Conservation (phyloP, 2,888 invertebrate species). For the Acrocyrtus sp. region DNA sequence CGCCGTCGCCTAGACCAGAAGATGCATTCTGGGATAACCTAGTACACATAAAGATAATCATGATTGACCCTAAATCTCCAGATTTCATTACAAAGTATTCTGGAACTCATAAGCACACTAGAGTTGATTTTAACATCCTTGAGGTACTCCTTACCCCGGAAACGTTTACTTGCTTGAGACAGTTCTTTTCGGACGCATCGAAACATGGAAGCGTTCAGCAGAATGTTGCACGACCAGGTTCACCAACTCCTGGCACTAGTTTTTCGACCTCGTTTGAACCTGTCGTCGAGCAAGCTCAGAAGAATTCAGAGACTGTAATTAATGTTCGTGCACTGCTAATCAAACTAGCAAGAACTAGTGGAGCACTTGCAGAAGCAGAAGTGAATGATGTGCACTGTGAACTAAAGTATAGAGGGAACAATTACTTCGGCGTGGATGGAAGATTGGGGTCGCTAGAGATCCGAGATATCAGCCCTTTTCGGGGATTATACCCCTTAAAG, state of each 20-base stretch:
- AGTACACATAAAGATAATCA: conserved; percentile 76
- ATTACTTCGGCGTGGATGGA: conserved; percentile 60
- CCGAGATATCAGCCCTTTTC: conserved; percentile 55
- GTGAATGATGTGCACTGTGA: conserved; percentile 58
- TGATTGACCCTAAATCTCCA: conserved; percentile 75
- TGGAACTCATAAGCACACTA: conserved; percentile 73
- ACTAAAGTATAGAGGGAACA: conserved; percentile 49
- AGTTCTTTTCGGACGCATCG: conserved; percentile 60
- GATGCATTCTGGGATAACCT: conserved; percentile 72
- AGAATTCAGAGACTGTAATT: conserved; percentile 59
- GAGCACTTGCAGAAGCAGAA: conserved; percentile 56
- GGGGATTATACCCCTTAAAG: conserved; percentile 60
- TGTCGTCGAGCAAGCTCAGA: conserved; percentile 30
- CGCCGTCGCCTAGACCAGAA: conserved; percentile 73
- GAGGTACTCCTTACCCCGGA: conserved; percentile 74
- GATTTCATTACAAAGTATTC: conserved; percentile 74
- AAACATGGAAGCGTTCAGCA: conserved; percentile 13
- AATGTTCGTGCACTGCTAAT: conserved; percentile 58
- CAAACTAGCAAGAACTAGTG: conserved; percentile 48
- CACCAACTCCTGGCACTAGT: background rate
- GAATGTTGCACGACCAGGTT: background rate
- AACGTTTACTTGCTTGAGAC: conserved; percentile 57
- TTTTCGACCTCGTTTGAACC: background rate
- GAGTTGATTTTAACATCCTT: conserved; percentile 90
- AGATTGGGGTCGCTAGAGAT: conserved; percentile 59